Evolutionary conservation across 1,140 invertebrate species (phyloP), one percentile per base, ranked within the genome.

Genomic region (Cotesia glomerata): DNA sequence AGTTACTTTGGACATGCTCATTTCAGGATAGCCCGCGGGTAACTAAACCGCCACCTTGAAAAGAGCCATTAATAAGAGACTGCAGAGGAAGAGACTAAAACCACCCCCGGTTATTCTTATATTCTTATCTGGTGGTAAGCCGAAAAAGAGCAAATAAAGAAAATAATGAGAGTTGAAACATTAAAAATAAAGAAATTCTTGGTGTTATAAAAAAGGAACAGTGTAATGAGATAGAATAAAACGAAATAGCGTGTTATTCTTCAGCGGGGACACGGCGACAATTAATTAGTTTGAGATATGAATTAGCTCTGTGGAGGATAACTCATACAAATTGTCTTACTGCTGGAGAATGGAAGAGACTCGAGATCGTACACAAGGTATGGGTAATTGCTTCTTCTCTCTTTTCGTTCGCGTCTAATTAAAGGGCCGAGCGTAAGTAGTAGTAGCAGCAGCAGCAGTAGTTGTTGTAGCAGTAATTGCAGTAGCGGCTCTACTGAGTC

Each of bases 371-470:
- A 72, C 51, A 72, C 54, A 65, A 32, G 54, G 39, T 34, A 71
- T 39, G 75, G 78, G 79, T 83, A 81, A 84, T 83, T 82, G 80
- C 56, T 18, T 16, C 79, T 80, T 82, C 80, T 79, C 77, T 79
- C 77, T 74, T 72, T 78, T 76, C 77, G 70, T 74, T 72, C 79
- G 39, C 39, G 39, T 82, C 76, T 84, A 83, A 84, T 84, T 83
- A 84, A 83, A 81, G 71, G 71, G 75, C 77, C 77, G 67, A 58
- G 16, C 8, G 39, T 16, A n/a, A 39, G 58, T 26, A 51, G 45
- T 13, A n/a, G 39, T 45, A 45, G 39, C 11, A 45, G 39, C 7
- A 39, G 36, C 9, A 39, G 36, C 0, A 45, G 39, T 45, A 11
- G 39, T 45, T 45, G 39, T 39, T 39, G 36, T 39, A 39, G 36